A percentile compares a stretch with the other conserved stretches of the same genome.
phyloP scores from a whole-genome alignment of 2,797 vertebrate species.

The Melanogrammus aeglefinus region DNA sequence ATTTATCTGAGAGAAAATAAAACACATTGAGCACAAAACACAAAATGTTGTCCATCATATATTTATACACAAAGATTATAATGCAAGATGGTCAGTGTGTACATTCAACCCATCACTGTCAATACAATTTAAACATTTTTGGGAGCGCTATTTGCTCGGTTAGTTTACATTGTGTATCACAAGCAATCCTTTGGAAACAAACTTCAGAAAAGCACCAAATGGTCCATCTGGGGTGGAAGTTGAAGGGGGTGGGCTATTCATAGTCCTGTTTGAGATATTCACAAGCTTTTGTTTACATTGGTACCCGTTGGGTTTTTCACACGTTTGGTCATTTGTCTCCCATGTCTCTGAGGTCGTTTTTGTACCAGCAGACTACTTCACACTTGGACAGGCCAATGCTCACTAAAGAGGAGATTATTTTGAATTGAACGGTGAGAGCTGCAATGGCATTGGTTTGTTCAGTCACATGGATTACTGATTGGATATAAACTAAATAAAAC shows the following conservation, averaged over 20 bases:
- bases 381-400: constrained; percentile 35
- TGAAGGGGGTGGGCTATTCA: background rate
- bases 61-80: background rate
- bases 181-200: background rate
- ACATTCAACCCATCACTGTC: background rate
- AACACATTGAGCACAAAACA: constrained; percentile 10
- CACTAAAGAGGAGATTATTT: constrained; percentile 20
- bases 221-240: background rate
- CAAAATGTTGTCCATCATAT: background rate
- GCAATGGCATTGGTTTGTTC: background rate
- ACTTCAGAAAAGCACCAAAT: background rate
- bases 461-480: constrained; percentile 8
- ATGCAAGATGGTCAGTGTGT: background rate
- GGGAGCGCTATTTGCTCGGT: background rate
- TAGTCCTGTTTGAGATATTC: background rate
- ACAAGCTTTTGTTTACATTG: background rate
- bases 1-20: constrained; percentile 54
- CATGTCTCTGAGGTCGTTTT: constrained; percentile 21
- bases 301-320: constrained; percentile 19
- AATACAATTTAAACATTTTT: no score
- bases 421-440: background rate
- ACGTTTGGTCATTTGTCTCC: constrained; percentile 31
- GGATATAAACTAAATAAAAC: background rate
- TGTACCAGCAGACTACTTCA: constrained; percentile 30
- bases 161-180: background rate